Evolutionary conservation across 2,888 invertebrate species (phyloP), one percentile per base, ranked within the genome.

Genomic region (Ganaspis brasiliensis): DNA sequence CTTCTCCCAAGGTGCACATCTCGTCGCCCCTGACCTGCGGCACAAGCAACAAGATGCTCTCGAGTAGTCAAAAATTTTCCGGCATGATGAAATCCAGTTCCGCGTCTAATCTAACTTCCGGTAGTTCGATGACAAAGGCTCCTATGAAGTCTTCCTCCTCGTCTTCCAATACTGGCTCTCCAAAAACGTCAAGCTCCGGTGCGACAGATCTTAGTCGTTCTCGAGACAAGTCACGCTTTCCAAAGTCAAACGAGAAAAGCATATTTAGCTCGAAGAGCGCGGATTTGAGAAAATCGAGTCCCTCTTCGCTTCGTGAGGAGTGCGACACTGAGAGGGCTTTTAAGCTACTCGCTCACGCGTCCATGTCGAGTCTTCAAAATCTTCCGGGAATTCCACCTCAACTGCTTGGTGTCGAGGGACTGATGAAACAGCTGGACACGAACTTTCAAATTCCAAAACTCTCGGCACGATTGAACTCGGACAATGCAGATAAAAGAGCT

Each of bases 391-490:
- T 94, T 77, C 93, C 94, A 10, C 94, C 95, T 2, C 93, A 95
- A 19, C 94, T 94, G 73, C 93, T 94, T 82, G 92, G 94, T 73
- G 94, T 96, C 86, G 96, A 96, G 86, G 95, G 96, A 10, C 92
- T 96, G 74, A 96, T 96, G 85, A 97, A 96, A 87, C 95, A 96
- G 10, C 91, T 96, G 45, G 95, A 97, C 85, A 95, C 95, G 76
- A 97, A 96, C 87, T 97, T 97, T 92, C 97, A 97, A 92, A 97
- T 97, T 86, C 97, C 97, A 0, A 97, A 97, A 91, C 90, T 97
- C 77, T 95, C 95, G 0, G 95, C 95, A 3, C 89, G 93, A 35
- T 84, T 81, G 1, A 91, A 90, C 56, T 86, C 87, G 0, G 92
- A 91, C 0, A 82, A 82, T 2, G 81, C 82, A 0, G 89, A 88